A percentile compares a stretch with the other conserved stretches of the same genome.
These are phyloP conservation scores for Spisula subtruncata DNA, from an alignment of 2,888 invertebrate species.

Conservation along the genomic window DNA sequence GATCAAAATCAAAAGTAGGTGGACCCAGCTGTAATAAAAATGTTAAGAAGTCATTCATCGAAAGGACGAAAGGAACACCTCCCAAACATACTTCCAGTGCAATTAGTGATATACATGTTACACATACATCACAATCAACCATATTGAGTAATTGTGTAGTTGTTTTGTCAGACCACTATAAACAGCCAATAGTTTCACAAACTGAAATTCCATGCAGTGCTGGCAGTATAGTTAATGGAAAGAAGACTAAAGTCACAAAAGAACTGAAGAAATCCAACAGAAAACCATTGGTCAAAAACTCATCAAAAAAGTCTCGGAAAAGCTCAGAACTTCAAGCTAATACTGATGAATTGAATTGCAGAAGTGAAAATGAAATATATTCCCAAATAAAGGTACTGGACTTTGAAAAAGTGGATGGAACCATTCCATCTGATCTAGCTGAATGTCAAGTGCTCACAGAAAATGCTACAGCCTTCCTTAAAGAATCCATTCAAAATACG, in stretches of 20 bases:
- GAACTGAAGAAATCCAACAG: neutral
- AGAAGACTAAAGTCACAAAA: neutral
- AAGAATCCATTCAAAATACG: neutral
- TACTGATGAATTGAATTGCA: neutral
- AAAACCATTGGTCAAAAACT: conserved; percentile 26
- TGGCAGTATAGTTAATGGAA: neutral
- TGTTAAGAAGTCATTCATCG: neutral
- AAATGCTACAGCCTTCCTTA: conserved; percentile 31
- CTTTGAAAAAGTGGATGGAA: conserved; percentile 39
- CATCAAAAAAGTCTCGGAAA: neutral
- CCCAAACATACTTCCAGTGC: neutral
- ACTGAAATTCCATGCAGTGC: neutral
- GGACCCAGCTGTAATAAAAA: neutral
- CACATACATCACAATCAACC: neutral
- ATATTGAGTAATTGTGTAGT: neutral
- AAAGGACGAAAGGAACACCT: neutral
- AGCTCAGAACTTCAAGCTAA: neutral
- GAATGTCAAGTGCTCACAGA: conserved; percentile 25
- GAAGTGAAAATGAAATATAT: neutral
- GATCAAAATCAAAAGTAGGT: neutral
- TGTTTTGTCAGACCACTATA: neutral
- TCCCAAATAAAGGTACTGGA: neutral
- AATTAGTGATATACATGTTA: neutral
- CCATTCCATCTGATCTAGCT: neutral
- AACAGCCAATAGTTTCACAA: neutral